Percentiles rank a stretch among this genome's conserved stretches.
These are phyloP conservation scores for Siderastrea siderea DNA, from an alignment of 92 coral and sea anemone genomes.

Conservation along the genomic window DNA sequence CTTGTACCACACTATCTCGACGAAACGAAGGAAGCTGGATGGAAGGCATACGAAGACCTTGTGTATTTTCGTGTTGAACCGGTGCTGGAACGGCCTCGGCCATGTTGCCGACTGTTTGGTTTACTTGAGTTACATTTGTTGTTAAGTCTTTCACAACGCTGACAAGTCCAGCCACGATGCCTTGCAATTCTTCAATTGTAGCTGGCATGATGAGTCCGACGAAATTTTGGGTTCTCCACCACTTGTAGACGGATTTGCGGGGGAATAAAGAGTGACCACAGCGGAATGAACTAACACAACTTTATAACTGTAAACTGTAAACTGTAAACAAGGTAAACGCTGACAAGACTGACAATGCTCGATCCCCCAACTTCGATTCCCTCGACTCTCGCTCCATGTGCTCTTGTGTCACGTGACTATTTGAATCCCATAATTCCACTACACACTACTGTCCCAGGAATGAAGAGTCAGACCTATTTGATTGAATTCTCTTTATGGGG, in stretches of 20 bases:
- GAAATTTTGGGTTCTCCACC: conserved; percentile 47
- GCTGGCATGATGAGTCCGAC: neutral
- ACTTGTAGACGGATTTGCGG: conserved; percentile 25
- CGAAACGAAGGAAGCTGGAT: conserved; percentile 48
- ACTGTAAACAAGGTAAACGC: no score
- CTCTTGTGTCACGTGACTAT: no score
- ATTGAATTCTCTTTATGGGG: no score
- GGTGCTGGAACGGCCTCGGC: neutral
- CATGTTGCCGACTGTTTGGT: conserved; percentile 27
- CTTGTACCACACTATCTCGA: conserved; percentile 27
- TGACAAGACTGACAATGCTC: no score
- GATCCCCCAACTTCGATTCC: no score
- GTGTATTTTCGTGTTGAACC: neutral
- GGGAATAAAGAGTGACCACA: neutral
- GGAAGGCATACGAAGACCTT: conserved; percentile 40
- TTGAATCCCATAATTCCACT: no score
- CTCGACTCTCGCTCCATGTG: no score
- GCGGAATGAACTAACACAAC: no score
- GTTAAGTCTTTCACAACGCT: conserved; percentile 42
- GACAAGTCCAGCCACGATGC: conserved; percentile 27
- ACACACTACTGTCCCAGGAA: no score
- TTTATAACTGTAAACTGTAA: no score
- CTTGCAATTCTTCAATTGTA: conserved; percentile 29
- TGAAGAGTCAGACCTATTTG: no score
- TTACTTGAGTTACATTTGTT: conserved; percentile 23